Percentiles rank a stretch among this genome's conserved stretches.
Conservation (phyloP, 2,888 invertebrate genomes). For the Brenthis hecate region DNA sequence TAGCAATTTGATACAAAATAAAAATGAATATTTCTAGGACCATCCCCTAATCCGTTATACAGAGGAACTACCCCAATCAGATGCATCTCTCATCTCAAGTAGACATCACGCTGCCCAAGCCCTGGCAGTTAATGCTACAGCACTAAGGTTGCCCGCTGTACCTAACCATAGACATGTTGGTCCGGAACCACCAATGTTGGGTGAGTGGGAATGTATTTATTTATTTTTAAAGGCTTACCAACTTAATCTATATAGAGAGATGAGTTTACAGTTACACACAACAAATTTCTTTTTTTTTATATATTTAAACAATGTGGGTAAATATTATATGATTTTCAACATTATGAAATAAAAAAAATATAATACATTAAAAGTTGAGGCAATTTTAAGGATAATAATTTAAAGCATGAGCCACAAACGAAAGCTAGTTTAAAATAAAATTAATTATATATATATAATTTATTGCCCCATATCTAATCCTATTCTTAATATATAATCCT, state of each 20-base stretch:
- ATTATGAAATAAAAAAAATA: neutral
- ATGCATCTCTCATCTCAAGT: conserved; percentile 43
- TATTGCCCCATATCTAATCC: too few species aligned
- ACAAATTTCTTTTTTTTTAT: too few species aligned
- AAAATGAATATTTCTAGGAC: conserved; percentile 47
- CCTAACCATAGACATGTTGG: conserved; percentile 50
- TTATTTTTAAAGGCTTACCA: neutral
- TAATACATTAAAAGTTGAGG: too few species aligned
- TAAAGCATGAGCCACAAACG: too few species aligned
- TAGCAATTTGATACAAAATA: too few species aligned
- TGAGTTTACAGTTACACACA: too few species aligned
- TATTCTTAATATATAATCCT: too few species aligned
- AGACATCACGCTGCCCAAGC: conserved; percentile 52
- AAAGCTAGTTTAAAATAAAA: too few species aligned
- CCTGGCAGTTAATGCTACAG: conserved; percentile 66
- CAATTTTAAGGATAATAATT: too few species aligned
- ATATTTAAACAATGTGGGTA: too few species aligned
- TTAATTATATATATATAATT: too few species aligned
- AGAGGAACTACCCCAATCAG: conserved; percentile 52
- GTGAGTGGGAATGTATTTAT: conserved; percentile 40
- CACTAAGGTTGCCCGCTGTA: conserved; percentile 60
- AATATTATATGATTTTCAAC: neutral
- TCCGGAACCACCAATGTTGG: conserved; percentile 53
- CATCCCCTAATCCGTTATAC: conserved; percentile 62
- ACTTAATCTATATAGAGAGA: too few species aligned